Evolutionary conservation across 1,140 invertebrate genomes (phyloP), one percentile per base, ranked within the genome.

Genomic region (Phocides pigmalion): DNA sequence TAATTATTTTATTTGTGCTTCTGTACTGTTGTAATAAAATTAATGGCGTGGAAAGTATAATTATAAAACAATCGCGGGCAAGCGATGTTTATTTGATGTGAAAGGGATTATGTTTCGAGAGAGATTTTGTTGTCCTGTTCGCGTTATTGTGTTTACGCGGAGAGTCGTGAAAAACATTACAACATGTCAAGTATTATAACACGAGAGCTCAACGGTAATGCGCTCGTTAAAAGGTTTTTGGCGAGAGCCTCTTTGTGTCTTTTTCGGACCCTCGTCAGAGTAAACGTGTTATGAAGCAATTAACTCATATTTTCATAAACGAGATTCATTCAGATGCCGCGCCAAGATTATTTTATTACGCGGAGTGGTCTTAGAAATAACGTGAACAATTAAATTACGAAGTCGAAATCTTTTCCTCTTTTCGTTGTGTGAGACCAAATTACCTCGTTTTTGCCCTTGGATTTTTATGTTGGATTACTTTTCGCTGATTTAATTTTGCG

Each of bases 261-360:
- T 79, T 66, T 71, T 62, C 68, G 64, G 70, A 86, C 85, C 82
- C 82, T 87, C 69, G 79, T 85, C 84, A 87, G 63, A 66, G 67
- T 84, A 83, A 85, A 83, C 74, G 75, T 74, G 73, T 85, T 84
- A 81, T 72, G 62, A 72, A 80, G 65, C 79, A 81, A 84, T 85
- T 87, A 85, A 81, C 79, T 81, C 70, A 69, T 69, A 74, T 72
- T 71, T 75, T 70, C 67, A 74, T 73, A 71, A 67, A 59, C 54
- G 68, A 76, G 68, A 75, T 70, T 72, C 58, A 44, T 67, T 72
- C 65, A n/a, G n/a, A n/a, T 54, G 19, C 41, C 28, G 17, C 32
- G 32, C 51, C 22, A 53, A 61, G 56, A 62, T 64, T 68, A 65
- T 68, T 66, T 63, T 46, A 59, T 62, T 63, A 62, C 32, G 51